phyloP scores from a whole-genome alignment of 2,113 vertebrate genomes.

The Phalacrocorax carbo region DNA sequence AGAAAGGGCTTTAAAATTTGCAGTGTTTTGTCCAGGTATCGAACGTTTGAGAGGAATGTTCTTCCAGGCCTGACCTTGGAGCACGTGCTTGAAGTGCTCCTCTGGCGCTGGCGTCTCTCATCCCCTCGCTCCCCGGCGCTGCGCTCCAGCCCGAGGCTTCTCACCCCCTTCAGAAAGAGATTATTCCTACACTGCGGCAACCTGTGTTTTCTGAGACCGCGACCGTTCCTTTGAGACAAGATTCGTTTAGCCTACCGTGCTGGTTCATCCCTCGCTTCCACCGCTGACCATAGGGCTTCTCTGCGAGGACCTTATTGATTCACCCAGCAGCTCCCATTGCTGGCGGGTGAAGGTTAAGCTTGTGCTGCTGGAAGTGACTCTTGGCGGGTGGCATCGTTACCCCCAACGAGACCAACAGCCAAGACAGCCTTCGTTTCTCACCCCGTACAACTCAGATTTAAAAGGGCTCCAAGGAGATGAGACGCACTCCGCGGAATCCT shows the following conservation, averaged over 20 bases:
- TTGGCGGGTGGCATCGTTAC: accelerated
- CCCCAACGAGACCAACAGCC: neutral
- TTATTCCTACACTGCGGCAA: neutral
- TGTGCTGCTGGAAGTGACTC: neutral
- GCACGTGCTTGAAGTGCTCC: neutral
- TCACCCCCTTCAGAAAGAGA: neutral
- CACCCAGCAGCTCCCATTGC: neutral
- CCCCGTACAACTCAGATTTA: accelerated
- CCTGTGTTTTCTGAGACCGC: neutral
- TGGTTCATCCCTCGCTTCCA: neutral
- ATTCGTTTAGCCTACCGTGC: neutral
- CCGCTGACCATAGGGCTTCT: accelerated
- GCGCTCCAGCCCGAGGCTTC: neutral
- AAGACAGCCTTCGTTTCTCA: neutral
- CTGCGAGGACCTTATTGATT: neutral
- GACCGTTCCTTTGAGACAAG: neutral
- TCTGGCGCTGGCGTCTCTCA: accelerated
- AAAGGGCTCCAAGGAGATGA: neutral
- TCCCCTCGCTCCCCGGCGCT: neutral
- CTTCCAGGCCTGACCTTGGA: accelerated
- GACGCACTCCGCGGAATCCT: neutral
- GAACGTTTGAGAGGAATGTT: neutral
- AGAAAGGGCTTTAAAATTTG: neutral
- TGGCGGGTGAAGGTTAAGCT: neutral
- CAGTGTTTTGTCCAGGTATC: neutral